phyloP scores from a whole-genome alignment of 2,113 vertebrate species.

The Indri indri region DNA sequence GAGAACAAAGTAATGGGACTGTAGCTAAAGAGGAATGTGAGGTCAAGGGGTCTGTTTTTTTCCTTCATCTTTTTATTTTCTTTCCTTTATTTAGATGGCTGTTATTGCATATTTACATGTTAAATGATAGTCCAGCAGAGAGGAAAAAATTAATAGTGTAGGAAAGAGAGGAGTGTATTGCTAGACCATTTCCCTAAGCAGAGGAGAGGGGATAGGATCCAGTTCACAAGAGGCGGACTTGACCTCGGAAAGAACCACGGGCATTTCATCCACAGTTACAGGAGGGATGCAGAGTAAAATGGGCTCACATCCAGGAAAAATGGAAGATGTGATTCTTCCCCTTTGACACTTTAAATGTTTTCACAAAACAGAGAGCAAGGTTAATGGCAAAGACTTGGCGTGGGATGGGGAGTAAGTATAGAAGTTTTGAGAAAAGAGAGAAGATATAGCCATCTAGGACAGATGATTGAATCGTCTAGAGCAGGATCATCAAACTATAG shows the following conservation, averaged over 20 bases:
- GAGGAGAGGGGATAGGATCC: not conserved
- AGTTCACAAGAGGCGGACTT: fast-evolving
- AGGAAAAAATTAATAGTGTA: not conserved
- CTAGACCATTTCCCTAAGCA: not conserved
- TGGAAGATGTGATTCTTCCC: not conserved
- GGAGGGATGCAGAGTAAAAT: not conserved
- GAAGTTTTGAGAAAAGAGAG: not conserved
- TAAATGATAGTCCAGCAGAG: not conserved
- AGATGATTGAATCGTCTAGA: not conserved
- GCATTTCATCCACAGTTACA: not conserved
- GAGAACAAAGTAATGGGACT: not conserved
- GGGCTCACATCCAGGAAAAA: not conserved
- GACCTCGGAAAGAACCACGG: not conserved
- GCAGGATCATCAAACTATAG: not conserved
- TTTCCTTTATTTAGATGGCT: not conserved
- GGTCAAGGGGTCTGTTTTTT: not conserved
- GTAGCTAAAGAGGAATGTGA: not conserved
- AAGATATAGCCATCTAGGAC: not conserved
- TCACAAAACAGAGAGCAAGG: not conserved
- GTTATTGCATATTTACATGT: not conserved
- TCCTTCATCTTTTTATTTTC: not conserved
- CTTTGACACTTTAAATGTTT: not conserved
- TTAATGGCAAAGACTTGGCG: slow-evolving; percentile 6
- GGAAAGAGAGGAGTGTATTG: not conserved
- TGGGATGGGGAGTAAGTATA: not conserved